Conservation (phyloP, 2,113 vertebrate genomes). For the Scytalopus superciliaris region DNA sequence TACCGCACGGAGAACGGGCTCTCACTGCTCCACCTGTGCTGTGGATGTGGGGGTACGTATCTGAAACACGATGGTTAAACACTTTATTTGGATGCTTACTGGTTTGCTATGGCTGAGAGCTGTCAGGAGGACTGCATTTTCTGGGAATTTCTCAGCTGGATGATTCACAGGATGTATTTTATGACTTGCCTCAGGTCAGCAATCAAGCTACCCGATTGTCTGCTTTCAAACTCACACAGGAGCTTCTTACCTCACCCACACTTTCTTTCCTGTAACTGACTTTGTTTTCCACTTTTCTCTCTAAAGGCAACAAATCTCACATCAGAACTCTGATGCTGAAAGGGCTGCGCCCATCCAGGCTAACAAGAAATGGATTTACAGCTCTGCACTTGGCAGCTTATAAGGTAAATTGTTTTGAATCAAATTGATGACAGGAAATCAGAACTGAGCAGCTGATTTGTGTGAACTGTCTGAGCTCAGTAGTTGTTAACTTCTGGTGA, state of each 20-base stretch:
- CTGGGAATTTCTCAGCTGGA: background rate
- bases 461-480: background rate
- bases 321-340: slow-evolving; percentile 88
- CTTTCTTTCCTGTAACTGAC: background rate
- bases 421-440: background rate
- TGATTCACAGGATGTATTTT: background rate
- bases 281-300: slow-evolving; percentile 8
- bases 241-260: background rate
- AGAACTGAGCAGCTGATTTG: background rate
- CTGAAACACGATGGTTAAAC: background rate
- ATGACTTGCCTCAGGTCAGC: background rate
- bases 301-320: slow-evolving; percentile 86
- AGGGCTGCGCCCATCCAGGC: slow-evolving; percentile 88
- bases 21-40: slow-evolving; percentile 92
- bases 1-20: slow-evolving; percentile 89
- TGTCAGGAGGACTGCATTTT: background rate
- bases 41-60: slow-evolving; percentile 85
- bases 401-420: slow-evolving; percentile 74
- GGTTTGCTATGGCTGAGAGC: background rate
- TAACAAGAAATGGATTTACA: slow-evolving; percentile 92
- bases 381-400: slow-evolving; percentile 91
- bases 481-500: background rate
- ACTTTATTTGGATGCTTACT: background rate
- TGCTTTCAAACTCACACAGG: background rate
- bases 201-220: background rate